These are phyloP conservation scores for Salticus scenicus DNA, from an alignment of 2,888 invertebrate genomes.

Conservation along the genomic window DNA sequence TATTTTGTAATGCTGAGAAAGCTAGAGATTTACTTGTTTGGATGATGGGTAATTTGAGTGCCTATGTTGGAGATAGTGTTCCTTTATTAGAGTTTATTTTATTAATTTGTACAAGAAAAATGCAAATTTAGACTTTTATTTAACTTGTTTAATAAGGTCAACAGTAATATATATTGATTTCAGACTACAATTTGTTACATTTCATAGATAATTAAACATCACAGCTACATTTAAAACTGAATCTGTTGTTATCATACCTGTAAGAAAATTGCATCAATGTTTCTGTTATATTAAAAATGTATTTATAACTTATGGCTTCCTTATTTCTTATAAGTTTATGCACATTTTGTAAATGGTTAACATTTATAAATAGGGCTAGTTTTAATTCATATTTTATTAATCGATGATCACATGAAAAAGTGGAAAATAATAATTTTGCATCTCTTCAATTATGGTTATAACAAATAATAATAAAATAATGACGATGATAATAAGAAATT, in stretches of 20 bases:
- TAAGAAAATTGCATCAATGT: conserved; percentile 52
- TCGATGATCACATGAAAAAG: no score
- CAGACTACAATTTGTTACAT: conserved; percentile 34
- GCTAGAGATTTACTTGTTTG: not conserved
- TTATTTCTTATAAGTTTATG: not conserved
- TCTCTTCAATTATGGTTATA: no score
- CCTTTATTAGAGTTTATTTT: conserved; percentile 44
- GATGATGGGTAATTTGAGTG: conserved; percentile 25
- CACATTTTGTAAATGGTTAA: no score
- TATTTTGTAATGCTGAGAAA: conserved; percentile 14
- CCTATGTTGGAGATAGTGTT: conserved; percentile 52
- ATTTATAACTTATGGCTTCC: conserved; percentile 16
- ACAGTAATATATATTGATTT: conserved; percentile 38
- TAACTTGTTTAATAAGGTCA: conserved; percentile 43
- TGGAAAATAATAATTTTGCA: no score
- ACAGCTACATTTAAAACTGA: conserved; percentile 39
- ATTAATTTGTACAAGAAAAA: conserved; percentile 33
- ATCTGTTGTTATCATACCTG: conserved; percentile 42
- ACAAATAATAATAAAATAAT: no score
- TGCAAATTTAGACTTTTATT: conserved; percentile 61
- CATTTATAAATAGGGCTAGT: no score
- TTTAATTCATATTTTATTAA: no score
- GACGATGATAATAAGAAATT: no score
- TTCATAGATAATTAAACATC: conserved; percentile 33
- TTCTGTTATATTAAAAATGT: conserved; percentile 50